Percentiles rank a stretch among this genome's conserved stretches.
phyloP scores from a whole-genome alignment of 2,113 vertebrate species.

The Galeopterus variegatus region DNA sequence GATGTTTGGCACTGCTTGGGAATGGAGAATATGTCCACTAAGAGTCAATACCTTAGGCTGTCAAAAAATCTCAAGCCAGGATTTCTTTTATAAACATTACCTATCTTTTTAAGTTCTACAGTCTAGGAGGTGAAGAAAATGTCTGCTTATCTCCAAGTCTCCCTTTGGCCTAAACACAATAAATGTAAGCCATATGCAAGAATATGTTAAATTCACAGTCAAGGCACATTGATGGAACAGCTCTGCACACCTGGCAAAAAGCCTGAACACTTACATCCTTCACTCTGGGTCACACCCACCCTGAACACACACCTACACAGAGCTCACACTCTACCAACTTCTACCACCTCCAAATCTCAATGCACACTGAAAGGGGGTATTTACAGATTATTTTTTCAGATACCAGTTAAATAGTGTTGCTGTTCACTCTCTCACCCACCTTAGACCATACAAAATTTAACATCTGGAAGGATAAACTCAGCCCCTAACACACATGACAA shows the following conservation, averaged over 20 bases:
- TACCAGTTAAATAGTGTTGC: conserved; percentile 52
- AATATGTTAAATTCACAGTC: not conserved
- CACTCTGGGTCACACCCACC: not conserved
- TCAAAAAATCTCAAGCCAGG: conserved; percentile 62
- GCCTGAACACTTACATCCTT: not conserved
- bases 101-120: conserved; percentile 53
- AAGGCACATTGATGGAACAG: not conserved
- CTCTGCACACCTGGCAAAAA: conserved; percentile 19
- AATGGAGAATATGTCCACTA: conserved; percentile 70
- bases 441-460: conserved; percentile 64
- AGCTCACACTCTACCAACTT: rapidly evolving
- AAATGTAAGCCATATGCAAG: conserved; percentile 50
- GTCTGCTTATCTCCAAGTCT: conserved; percentile 50
- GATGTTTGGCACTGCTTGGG: conserved; percentile 66
- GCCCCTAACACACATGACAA: conserved; percentile 59
- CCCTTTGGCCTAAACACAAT: conserved; percentile 41
- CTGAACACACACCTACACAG: not conserved
- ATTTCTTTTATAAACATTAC: conserved; percentile 76
- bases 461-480: conserved; percentile 65
- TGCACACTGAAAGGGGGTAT: conserved; percentile 21
- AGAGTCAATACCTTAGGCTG: conserved; percentile 59
- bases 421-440: conserved; percentile 42
- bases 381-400: conserved; percentile 64
- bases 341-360: not conserved
- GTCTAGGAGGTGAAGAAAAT: conserved; percentile 65